Conservation (phyloP, 2,888 invertebrate genomes). For the Chouioia cunea region DNA sequence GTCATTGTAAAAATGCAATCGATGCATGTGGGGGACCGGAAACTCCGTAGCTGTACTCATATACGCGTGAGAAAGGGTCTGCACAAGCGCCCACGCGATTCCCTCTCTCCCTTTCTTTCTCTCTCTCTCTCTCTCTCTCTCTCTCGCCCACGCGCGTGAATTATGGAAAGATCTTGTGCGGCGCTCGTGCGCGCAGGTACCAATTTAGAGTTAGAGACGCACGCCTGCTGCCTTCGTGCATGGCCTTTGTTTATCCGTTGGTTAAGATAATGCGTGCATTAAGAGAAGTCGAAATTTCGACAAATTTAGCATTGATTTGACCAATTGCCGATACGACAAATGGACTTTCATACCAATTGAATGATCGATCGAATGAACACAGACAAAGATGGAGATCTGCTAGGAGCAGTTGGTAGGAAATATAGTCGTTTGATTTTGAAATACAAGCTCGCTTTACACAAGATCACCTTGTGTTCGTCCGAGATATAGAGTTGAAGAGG, state of each 20-base stretch:
- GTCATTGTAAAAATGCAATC: too few relatives aligned
- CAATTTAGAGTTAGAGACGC: slow-evolving; percentile 22
- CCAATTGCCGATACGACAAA: too few relatives aligned
- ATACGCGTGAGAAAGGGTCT: slow-evolving; percentile 38
- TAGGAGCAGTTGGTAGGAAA: too few relatives aligned
- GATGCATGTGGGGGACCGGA: too few relatives aligned
- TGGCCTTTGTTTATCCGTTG: background rate
- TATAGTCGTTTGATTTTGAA: slow-evolving; percentile 28
- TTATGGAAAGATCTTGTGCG: slow-evolving; percentile 37
- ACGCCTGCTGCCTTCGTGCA: too few relatives aligned
- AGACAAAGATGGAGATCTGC: too few relatives aligned
- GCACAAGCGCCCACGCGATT: slow-evolving; percentile 23
- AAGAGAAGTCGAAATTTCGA: too few relatives aligned
- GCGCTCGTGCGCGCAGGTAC: slow-evolving; percentile 7
- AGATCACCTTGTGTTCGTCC: slow-evolving; percentile 37
- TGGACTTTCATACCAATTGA: too few relatives aligned
- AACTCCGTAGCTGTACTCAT: slow-evolving; percentile 44
- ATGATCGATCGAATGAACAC: too few relatives aligned
- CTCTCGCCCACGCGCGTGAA: slow-evolving; percentile 51
- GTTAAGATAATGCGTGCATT: too few relatives aligned
- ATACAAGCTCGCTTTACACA: slow-evolving; percentile 34
- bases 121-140: slow-evolving; percentile 43
- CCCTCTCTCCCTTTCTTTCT: slow-evolving; percentile 15
- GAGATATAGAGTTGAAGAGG: slow-evolving; percentile 33
- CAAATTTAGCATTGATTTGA: too few relatives aligned